phyloP scores from a whole-genome alignment of 2,113 vertebrate species.

The Hydropotes inermis region DNA sequence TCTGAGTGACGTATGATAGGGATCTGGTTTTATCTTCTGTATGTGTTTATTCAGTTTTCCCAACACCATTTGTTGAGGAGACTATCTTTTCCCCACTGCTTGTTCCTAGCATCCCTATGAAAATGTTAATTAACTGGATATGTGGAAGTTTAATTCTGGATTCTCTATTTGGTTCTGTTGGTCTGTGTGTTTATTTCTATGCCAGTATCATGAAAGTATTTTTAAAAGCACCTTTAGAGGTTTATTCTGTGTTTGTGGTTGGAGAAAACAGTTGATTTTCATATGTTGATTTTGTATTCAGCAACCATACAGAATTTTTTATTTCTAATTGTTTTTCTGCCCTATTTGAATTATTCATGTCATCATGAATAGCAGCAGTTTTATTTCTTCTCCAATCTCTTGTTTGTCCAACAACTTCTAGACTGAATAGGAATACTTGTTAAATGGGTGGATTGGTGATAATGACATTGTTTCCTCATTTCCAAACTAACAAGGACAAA shows the following conservation, averaged over 20 bases:
- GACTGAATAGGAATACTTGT: neutral
- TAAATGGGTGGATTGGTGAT: neutral
- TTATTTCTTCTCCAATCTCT: neutral
- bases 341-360: neutral
- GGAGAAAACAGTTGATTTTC: neutral
- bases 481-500: neutral
- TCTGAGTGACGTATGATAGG: neutral
- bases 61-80: neutral
- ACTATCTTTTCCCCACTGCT: neutral
- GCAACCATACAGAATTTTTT: neutral
- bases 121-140: neutral
- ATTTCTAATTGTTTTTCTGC: neutral
- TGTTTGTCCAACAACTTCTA: neutral
- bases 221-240: neutral
- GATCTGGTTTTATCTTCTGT: neutral
- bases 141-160: neutral
- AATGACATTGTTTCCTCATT: neutral
- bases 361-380: neutral
- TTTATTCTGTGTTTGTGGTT: neutral
- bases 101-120: neutral
- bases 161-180: neutral
- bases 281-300: neutral
- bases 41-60: neutral
- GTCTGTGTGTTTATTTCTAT: neutral
- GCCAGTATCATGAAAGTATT: neutral